Evolutionary conservation across 2,113 vertebrate genomes (phyloP).

Genomic region (Lamprotornis superbus): DNA sequence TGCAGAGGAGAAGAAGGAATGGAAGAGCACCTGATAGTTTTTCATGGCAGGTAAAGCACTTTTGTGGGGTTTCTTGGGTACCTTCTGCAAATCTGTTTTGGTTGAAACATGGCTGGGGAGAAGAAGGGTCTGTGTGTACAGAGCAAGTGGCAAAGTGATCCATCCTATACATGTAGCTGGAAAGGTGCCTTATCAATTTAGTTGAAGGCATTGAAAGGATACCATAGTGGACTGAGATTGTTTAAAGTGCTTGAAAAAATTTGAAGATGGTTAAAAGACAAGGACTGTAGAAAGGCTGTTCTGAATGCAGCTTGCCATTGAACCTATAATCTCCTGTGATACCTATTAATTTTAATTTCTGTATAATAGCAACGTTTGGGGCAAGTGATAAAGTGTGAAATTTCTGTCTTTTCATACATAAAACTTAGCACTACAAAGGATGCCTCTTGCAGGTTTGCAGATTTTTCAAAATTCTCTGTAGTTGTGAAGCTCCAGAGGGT

Average conservation of each 20-base stretch:
- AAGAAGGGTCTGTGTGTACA: background rate
- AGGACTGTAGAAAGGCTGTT: background rate
- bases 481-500: background rate
- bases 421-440: background rate
- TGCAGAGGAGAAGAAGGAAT: background rate
- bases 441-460: background rate
- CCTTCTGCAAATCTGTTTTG: background rate
- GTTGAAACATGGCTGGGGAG: background rate
- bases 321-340: background rate
- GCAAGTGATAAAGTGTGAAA: background rate
- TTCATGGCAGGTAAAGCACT: background rate
- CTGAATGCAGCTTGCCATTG: background rate
- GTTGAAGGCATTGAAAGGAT: background rate
- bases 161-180: background rate
- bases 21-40: background rate
- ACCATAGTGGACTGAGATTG: background rate
- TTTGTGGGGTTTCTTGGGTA: background rate
- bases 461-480: background rate
- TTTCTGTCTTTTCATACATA: background rate
- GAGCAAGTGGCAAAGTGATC: background rate
- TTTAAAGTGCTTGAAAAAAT: background rate
- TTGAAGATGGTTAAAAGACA: background rate
- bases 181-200: background rate
- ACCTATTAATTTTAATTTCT: background rate
- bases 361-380: background rate